Evolutionary conservation across 2,113 vertebrate species (phyloP).

Genomic region (Zapornia atra): DNA sequence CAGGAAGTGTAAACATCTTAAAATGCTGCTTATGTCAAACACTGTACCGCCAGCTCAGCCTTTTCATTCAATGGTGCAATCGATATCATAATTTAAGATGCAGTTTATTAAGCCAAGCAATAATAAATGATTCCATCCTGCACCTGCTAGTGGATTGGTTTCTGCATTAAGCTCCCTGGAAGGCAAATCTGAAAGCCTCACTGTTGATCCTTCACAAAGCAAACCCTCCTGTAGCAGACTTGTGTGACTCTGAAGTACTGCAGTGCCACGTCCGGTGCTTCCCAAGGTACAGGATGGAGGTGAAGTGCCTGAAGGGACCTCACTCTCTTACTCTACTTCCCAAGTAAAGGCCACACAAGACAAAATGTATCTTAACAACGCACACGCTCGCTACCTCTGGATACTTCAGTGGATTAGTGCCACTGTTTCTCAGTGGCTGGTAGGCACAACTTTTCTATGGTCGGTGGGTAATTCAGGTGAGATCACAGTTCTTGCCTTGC

Average conservation of each 20-base stretch:
- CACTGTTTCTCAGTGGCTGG: neutral
- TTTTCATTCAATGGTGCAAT: constrained; percentile 39
- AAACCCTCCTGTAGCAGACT: neutral
- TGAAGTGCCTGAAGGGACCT: neutral
- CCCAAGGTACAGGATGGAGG: neutral
- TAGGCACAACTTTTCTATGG: neutral
- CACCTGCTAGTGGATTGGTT: neutral
- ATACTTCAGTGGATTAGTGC: neutral
- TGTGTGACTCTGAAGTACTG: neutral
- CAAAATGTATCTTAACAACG: neutral
- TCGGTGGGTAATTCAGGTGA: neutral
- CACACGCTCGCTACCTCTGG: neutral
- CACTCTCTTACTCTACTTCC: neutral
- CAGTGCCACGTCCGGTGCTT: neutral
- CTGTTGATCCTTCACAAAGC: neutral
- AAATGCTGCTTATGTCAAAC: constrained; percentile 19
- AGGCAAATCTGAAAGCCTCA: neutral
- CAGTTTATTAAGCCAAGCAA: constrained; percentile 36
- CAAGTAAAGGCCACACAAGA: neutral
- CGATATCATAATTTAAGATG: constrained; percentile 34
- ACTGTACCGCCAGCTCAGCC: neutral
- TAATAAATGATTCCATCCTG: constrained; percentile 16
- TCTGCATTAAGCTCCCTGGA: neutral
- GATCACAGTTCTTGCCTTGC: neutral
- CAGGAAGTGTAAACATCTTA: constrained; percentile 18